Evolutionary conservation across 53 echinoderm and acorn worm species (phyloP).

Genomic region (Zoroaster sp.): DNA sequence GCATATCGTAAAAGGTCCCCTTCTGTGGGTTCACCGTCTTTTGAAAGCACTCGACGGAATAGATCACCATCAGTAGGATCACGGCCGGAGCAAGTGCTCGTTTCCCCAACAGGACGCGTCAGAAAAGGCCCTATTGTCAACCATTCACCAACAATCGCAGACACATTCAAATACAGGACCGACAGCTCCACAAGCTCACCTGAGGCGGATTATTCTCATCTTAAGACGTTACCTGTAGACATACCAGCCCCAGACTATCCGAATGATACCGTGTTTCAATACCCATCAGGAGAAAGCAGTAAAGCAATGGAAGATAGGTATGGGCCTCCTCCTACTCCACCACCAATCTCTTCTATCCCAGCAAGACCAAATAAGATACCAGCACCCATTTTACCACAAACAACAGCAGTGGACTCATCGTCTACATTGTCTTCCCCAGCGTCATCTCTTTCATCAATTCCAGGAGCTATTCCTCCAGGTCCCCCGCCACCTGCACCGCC

Average conservation of each 20-base stretch:
- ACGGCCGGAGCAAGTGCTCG: background rate
- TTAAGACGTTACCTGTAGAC: slow-evolving; percentile 50
- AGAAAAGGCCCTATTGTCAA: background rate
- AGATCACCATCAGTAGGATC: slow-evolving; percentile 13
- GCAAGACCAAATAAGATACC: background rate
- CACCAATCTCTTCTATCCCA: slow-evolving; percentile 49
- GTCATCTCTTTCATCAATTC: slow-evolving; percentile 27
- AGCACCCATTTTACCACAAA: background rate
- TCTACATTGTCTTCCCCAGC: slow-evolving; percentile 39
- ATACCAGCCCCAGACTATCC: slow-evolving; percentile 72
- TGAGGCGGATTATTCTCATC: background rate
- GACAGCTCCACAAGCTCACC: background rate
- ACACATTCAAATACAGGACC: background rate
- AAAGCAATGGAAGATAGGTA: background rate
- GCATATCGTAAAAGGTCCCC: slow-evolving; percentile 21
- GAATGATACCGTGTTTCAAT: slow-evolving; percentile 18
- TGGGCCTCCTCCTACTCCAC: slow-evolving; percentile 48
- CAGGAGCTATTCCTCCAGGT: slow-evolving; percentile 35
- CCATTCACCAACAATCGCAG: background rate
- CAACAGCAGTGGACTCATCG: background rate
- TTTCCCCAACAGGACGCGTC: background rate
- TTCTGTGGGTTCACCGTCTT: background rate
- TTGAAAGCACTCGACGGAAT: background rate
- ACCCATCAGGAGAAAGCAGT: background rate
- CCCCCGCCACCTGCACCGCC: slow-evolving; percentile 54